phyloP scores from a whole-genome alignment of 2,113 vertebrate species.

The Chauna torquata region DNA sequence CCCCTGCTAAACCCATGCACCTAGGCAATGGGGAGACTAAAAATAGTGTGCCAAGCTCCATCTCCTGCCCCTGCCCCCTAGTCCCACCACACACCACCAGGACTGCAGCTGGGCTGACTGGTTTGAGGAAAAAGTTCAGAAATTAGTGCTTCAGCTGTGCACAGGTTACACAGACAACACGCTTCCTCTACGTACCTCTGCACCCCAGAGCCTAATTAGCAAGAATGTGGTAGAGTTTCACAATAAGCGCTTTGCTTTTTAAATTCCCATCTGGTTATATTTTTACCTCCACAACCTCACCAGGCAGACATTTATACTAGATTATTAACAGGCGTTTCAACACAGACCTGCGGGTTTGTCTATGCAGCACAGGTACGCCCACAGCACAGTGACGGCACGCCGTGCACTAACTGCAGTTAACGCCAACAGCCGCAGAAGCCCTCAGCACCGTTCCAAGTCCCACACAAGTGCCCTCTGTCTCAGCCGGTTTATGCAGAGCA shows the following conservation, averaged over 20 bases:
- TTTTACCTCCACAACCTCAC: neutral
- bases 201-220: neutral
- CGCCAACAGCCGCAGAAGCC: neutral
- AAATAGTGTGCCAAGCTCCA: neutral
- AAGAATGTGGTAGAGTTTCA: neutral
- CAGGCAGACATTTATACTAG: neutral
- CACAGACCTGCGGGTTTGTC: neutral
- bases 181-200: neutral
- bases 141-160: neutral
- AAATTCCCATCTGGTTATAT: neutral
- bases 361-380: rapidly evolving
- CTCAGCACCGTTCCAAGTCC: neutral
- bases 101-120: neutral
- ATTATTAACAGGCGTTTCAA: neutral
- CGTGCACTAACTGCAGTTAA: neutral
- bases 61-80: neutral
- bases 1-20: neutral
- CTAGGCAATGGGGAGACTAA: neutral
- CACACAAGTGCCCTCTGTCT: neutral
- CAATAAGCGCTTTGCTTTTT: neutral
- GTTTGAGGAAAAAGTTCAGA: neutral
- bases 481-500: neutral
- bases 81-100: neutral
- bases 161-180: neutral
- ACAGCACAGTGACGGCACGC: neutral